phyloP scores from a whole-genome alignment of 2,888 invertebrate species.

The Parasteatoda lunata region DNA sequence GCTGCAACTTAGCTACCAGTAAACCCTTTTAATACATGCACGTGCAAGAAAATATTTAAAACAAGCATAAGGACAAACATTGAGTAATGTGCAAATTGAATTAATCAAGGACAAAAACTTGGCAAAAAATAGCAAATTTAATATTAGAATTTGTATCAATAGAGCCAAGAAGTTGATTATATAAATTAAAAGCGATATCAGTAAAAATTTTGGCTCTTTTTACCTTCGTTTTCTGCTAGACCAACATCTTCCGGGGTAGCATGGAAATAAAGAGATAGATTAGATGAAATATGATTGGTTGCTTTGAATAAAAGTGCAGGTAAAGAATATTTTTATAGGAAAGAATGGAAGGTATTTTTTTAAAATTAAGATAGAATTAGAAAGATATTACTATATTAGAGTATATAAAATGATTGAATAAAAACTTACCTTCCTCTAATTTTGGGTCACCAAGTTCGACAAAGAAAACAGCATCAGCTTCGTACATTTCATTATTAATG shows the following conservation, averaged over 20 bases:
- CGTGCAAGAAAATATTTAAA: neutral
- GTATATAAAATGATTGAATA: neutral
- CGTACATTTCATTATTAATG: slow-evolving; percentile 97
- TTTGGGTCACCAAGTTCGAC: slow-evolving; percentile 94
- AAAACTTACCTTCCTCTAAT: slow-evolving; percentile 86
- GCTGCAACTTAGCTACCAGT: no score
- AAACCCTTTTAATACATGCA: neutral
- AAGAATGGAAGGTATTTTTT: slow-evolving; percentile 14
- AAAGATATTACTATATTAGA: slow-evolving; percentile 1
- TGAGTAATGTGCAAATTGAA: neutral
- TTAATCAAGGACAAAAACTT: neutral
- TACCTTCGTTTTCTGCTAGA: slow-evolving; percentile 56
- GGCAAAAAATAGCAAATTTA: neutral
- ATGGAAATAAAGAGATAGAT: slow-evolving; percentile 68
- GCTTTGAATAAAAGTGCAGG: slow-evolving; percentile 39
- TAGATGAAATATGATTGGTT: slow-evolving; percentile 47
- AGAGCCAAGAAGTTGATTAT: slow-evolving; percentile 22
- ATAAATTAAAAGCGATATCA: slow-evolving; percentile 15
- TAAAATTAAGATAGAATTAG: slow-evolving; percentile 9
- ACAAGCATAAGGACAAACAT: neutral
- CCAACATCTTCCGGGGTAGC: slow-evolving; percentile 60
- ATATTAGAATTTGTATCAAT: slow-evolving; percentile 40
- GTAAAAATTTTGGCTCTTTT: slow-evolving; percentile 41
- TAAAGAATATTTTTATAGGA: slow-evolving; percentile 14
- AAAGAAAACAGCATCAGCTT: slow-evolving; percentile 95